A percentile compares a stretch with the other conserved stretches of the same genome.
These are phyloP conservation scores for Tuta absoluta DNA, from an alignment of 2,888 invertebrate species.

Conservation along the genomic window DNA sequence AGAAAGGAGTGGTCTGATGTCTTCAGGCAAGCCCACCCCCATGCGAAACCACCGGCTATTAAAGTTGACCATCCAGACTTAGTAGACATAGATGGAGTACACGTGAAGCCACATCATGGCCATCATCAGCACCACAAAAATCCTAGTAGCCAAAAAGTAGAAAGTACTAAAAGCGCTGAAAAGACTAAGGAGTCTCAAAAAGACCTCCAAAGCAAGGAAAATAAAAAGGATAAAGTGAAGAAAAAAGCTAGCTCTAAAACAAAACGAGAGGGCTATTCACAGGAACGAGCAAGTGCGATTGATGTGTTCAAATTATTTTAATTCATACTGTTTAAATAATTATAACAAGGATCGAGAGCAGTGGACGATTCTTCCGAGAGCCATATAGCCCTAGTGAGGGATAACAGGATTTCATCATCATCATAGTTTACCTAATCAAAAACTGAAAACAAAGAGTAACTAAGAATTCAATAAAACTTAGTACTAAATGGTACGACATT, in stretches of 20 bases:
- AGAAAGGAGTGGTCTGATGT: conserved; percentile 20
- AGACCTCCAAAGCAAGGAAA: background rate
- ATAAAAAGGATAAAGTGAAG: background rate
- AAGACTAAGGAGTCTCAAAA: background rate
- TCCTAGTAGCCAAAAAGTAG: background rate
- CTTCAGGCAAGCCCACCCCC: conserved; percentile 8
- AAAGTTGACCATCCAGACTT: conserved; percentile 19
- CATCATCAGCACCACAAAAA: background rate
- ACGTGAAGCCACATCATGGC: background rate
- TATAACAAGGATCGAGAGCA: too few relatives aligned
- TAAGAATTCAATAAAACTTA: too few relatives aligned
- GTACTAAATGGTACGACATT: too few relatives aligned
- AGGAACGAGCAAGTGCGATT: background rate
- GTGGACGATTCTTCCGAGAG: too few relatives aligned
- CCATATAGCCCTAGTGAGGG: too few relatives aligned
- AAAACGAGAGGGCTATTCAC: background rate
- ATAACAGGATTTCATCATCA: too few relatives aligned
- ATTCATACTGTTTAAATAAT: background rate
- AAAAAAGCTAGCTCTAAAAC: background rate
- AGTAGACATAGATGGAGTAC: conserved; percentile 15
- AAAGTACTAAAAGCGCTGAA: background rate
- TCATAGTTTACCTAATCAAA: too few relatives aligned
- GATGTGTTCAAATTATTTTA: background rate
- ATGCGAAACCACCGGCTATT: background rate
- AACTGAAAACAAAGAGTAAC: too few relatives aligned